Evolutionary conservation across 2,888 invertebrate species (phyloP).

Genomic region (Thyatira batis): DNA sequence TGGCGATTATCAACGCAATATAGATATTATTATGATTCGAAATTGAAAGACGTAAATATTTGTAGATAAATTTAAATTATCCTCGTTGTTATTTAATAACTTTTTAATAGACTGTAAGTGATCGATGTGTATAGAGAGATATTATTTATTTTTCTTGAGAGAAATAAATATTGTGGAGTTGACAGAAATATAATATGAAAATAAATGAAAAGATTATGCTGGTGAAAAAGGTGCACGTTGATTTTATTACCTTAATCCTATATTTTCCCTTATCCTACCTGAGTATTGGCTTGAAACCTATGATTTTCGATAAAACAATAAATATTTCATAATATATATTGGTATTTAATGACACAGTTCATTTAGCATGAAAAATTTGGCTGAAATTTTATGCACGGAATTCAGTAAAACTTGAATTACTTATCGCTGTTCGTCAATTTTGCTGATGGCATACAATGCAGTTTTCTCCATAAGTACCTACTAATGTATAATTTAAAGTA

Average conservation of each 20-base stretch:
- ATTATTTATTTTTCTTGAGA: constrained; percentile 62
- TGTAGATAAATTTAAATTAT: constrained; percentile 44
- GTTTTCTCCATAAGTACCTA: too few relatives aligned
- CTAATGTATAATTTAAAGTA: too few relatives aligned
- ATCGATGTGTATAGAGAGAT: constrained; percentile 53
- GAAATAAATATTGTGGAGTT: constrained; percentile 57
- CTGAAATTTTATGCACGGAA: too few relatives aligned
- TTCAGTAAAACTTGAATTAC: too few relatives aligned
- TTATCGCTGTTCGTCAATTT: too few relatives aligned
- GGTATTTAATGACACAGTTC: too few relatives aligned
- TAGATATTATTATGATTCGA: constrained; percentile 18
- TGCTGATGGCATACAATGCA: too few relatives aligned
- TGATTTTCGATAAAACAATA: background rate
- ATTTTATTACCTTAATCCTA: constrained; percentile 53
- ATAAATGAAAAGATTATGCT: constrained; percentile 53
- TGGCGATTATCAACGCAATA: constrained; percentile 22
- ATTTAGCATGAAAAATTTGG: too few relatives aligned
- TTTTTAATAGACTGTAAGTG: constrained; percentile 53
- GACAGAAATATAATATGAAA: constrained; percentile 50
- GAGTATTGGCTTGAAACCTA: constrained; percentile 45
- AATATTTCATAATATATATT: too few relatives aligned
- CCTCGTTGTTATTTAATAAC: constrained; percentile 60
- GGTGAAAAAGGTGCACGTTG: constrained; percentile 69
- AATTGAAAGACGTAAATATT: constrained; percentile 53
- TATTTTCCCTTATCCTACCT: constrained; percentile 31